Percentiles rank a stretch among this genome's conserved stretches.
phyloP scores from a whole-genome alignment of 35 echinoderm and acorn worm species.

The Ophiothrix spiculata region DNA sequence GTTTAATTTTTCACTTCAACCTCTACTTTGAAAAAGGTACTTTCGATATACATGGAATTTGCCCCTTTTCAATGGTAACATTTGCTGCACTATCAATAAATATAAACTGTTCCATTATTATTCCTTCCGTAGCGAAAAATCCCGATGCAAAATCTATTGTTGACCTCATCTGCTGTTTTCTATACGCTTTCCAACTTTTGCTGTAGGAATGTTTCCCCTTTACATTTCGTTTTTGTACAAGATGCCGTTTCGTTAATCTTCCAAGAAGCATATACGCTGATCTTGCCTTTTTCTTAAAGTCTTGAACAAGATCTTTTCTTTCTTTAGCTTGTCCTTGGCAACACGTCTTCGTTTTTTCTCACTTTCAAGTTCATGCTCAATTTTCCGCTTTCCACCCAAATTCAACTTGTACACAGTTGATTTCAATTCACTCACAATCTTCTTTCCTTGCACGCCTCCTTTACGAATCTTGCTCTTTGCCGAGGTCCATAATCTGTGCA shows the following conservation, averaged over 20 bases:
- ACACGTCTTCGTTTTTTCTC: neutral
- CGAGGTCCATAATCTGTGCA: too few species aligned
- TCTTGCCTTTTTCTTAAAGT: neutral
- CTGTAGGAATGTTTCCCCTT: neutral
- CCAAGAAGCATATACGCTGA: neutral
- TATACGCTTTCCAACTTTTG: neutral
- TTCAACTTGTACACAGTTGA: neutral
- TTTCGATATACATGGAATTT: too few species aligned
- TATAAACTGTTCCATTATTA: neutral
- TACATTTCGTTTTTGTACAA: neutral
- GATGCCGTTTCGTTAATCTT: neutral
- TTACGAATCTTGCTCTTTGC: too few species aligned
- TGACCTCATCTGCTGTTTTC: neutral
- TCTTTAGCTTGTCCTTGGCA: constrained; percentile 9
- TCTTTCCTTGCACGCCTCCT: neutral
- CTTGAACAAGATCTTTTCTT: neutral
- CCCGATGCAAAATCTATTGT: neutral
- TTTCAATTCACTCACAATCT: neutral
- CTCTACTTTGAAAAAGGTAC: too few species aligned
- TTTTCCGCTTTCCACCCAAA: constrained; percentile 9
- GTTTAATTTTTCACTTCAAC: too few species aligned
- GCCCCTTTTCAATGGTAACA: neutral
- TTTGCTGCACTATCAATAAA: neutral
- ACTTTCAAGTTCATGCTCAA: constrained; percentile 21
- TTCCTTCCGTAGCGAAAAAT: neutral